Base-by-base conservation (phyloP, 1,140 invertebrate genomes). In the Cyphomyrmex costatus region DNA sequence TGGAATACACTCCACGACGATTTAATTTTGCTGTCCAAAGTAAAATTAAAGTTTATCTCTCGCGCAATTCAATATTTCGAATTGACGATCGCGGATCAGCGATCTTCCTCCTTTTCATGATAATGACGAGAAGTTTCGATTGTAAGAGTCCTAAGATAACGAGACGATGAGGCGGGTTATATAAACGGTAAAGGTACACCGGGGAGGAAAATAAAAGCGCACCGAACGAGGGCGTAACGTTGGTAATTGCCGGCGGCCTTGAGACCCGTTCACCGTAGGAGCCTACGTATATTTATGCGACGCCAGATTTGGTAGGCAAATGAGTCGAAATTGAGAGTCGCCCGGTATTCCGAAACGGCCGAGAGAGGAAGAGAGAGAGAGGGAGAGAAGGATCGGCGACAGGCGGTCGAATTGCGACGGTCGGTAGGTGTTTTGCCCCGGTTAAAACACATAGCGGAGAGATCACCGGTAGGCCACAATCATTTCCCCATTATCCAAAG, bases 291-390 rank as follows among this genome's bases (percentile, higher is more conserved):
- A 90, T 91, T 90, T 91, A 90, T 86, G 68, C 88, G 80, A 80
- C 68, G 88, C 51, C 76, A 74, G 76, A 92, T 92, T 92, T 92
- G 91, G 91, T 92, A 92, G 90, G 91, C 91, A 92, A 92, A 92
- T 92, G 90, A 92, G 88, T 80, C 88, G 88, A 92, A 92, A 92
- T 92, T 92, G 91, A 91, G 89, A 89, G 89, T 51, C 89, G 90
- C 70, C 74, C 77, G 61, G 53, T 82, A 79, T 63, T 68, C 77
- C 46, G 78, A 76, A 66, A 66, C 30, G 46, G 19, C 27, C 66
- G 49, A 51, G 46, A 42, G 14, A 46, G 53, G 6, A 58, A 30
- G 46, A 60, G 21, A 77, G 68, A 58, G 60, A 79, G n/a, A 60
- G 24, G 27, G 61, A 53, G 33, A 80, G 77, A 78, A 79, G 33